A percentile compares a stretch with the other conserved stretches of the same genome.
phyloP scores from a whole-genome alignment of 1,140 invertebrate genomes.

The Pseudomyrmex gracilis region DNA sequence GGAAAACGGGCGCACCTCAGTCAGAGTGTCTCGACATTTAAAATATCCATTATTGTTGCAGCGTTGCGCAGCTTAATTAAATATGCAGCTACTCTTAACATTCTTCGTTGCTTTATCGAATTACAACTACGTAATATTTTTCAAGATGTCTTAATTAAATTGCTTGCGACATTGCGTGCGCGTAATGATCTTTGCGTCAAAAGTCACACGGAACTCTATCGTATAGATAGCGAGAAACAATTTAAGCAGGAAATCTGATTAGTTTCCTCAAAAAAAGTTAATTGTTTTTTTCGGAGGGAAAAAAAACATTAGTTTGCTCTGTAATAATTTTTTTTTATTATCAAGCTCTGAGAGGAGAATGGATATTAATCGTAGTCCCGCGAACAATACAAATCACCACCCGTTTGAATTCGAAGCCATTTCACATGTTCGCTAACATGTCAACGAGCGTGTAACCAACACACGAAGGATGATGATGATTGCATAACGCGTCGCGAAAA shows the following conservation, averaged over 20 bases:
- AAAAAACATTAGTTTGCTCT: background rate
- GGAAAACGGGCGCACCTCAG: background rate
- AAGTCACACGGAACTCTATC: background rate
- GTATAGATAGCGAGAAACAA: background rate
- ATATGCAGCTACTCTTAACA: background rate
- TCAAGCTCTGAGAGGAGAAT: background rate
- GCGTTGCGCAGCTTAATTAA: slow-evolving; percentile 26
- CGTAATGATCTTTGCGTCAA: background rate
- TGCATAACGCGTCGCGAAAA: slow-evolving; percentile 15
- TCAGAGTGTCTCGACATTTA: slow-evolving; percentile 29
- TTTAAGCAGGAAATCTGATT: too few relatives aligned
- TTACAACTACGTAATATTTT: background rate
- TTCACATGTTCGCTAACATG: background rate
- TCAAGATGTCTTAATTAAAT: background rate
- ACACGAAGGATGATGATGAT: background rate
- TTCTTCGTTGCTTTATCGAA: background rate
- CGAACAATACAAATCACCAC: background rate
- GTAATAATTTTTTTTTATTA: background rate
- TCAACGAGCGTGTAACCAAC: background rate
- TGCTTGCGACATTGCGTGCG: background rate
- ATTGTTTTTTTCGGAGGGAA: too few relatives aligned
- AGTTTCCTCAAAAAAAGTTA: too few relatives aligned
- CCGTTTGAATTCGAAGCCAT: background rate
- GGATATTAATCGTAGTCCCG: background rate
- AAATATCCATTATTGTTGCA: slow-evolving; percentile 21